Evolutionary conservation across 2,888 invertebrate genomes (phyloP).

Genomic region (Drosophila paramelanica): DNA sequence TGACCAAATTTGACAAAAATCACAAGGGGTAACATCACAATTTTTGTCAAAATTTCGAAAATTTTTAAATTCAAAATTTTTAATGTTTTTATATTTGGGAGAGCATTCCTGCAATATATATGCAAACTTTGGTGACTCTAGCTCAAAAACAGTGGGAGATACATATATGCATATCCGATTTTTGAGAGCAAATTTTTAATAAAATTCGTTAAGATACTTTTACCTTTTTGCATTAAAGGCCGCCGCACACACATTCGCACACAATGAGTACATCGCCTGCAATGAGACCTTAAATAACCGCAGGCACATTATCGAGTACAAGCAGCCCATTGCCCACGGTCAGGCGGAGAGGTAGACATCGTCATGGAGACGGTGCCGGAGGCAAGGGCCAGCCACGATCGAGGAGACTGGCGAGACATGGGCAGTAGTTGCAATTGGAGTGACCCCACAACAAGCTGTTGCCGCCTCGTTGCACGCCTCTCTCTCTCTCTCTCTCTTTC

Average conservation of each 20-base stretch:
- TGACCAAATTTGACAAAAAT: no score
- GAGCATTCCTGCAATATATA: no score
- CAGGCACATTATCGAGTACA: conserved; percentile 73
- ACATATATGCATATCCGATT: background rate
- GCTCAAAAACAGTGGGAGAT: no score
- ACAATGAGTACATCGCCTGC: conserved; percentile 57
- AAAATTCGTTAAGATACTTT: conserved; percentile 9
- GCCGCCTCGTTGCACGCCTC: conserved; percentile 65
- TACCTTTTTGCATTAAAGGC: conserved; percentile 16
- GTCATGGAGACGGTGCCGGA: background rate
- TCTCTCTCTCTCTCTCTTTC: background rate
- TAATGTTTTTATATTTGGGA: no score
- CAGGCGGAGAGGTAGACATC: conserved; percentile 20
- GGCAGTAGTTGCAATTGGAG: conserved; percentile 45
- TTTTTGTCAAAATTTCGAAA: no score
- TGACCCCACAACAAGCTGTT: conserved; percentile 57
- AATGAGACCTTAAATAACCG: conserved; percentile 63
- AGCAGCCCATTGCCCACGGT: conserved; percentile 35
- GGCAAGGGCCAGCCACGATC: conserved; percentile 52
- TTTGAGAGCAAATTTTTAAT: conserved; percentile 3
- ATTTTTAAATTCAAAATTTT: no score
- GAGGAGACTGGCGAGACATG: conserved; percentile 38
- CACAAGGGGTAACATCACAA: no score
- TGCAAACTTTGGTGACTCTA: no score
- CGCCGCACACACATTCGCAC: conserved; percentile 28